These are phyloP conservation scores for Muscicapa adusta DNA, from an alignment of 2,113 vertebrate species.

Conservation along the genomic window DNA sequence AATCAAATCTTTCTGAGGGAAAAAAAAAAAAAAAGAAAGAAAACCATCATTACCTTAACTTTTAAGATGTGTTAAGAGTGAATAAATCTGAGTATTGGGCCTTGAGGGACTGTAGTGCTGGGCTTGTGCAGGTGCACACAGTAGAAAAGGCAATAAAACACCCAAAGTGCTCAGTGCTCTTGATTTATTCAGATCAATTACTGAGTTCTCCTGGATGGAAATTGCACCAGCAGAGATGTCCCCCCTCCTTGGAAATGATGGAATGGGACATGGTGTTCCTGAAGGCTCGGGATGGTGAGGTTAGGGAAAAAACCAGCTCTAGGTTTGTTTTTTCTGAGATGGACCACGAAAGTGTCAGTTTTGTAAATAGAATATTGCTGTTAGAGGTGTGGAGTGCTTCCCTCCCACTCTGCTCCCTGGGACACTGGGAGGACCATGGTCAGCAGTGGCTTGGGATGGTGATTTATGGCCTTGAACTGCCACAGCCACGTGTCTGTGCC, in stretches of 20 bases:
- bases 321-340: background rate
- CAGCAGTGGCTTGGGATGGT: background rate
- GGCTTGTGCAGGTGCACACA: background rate
- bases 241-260: background rate
- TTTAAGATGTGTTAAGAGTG: slow-evolving; percentile 12
- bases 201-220: background rate
- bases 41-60: background rate
- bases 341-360: background rate
- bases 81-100: slow-evolving; percentile 14
- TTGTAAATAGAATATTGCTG: background rate
- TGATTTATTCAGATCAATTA: background rate
- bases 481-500: background rate
- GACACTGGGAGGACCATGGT: fast-evolving
- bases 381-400: background rate
- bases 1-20: background rate
- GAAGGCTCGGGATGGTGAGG: background rate
- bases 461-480: background rate
- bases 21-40: background rate
- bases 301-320: background rate
- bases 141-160: slow-evolving; percentile 18
- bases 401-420: background rate
- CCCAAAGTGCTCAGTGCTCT: background rate
- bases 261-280: background rate
- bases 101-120: background rate
- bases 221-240: background rate